Percentiles rank a stretch among this genome's conserved stretches.
Conservation (phyloP, 2,888 invertebrate genomes). For the Spisula solida region DNA sequence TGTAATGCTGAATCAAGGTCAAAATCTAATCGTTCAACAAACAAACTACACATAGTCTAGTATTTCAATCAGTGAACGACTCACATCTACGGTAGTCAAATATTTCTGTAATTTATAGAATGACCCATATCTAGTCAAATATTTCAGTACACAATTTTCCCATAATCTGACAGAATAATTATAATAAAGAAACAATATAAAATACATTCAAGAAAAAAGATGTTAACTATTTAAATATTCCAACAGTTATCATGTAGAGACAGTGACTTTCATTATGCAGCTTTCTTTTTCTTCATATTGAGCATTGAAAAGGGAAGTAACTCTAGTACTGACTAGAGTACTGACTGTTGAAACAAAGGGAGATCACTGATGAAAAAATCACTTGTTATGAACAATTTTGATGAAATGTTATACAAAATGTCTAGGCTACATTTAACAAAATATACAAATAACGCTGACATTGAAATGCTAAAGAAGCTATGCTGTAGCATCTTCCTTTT, state of each 20-base stretch:
- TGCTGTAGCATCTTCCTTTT: conserved; percentile 69
- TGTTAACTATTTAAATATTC: not conserved
- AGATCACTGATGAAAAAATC: conserved; percentile 37
- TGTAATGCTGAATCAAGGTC: not conserved
- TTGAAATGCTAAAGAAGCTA: conserved; percentile 51
- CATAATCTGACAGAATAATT: not conserved
- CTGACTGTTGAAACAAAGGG: conserved; percentile 21
- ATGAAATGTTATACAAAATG: conserved; percentile 28
- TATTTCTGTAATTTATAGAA: not conserved
- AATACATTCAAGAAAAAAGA: not conserved
- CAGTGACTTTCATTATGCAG: conserved; percentile 8
- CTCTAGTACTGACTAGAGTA: conserved; percentile 20
- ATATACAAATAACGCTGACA: conserved; percentile 46
- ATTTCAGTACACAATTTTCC: not conserved
- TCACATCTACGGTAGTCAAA: not conserved
- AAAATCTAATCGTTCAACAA: not conserved
- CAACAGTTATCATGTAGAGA: not conserved
- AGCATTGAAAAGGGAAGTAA: conserved; percentile 34
- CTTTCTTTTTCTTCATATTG: not conserved
- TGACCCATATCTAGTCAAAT: not conserved
- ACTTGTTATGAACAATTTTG: conserved; percentile 7
- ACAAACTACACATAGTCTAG: not conserved
- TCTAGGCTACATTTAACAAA: conserved; percentile 47
- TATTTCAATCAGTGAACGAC: not conserved
- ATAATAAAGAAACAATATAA: no score